phyloP scores from a whole-genome alignment of 2,113 vertebrate genomes.

The Dolichotis patagonum region DNA sequence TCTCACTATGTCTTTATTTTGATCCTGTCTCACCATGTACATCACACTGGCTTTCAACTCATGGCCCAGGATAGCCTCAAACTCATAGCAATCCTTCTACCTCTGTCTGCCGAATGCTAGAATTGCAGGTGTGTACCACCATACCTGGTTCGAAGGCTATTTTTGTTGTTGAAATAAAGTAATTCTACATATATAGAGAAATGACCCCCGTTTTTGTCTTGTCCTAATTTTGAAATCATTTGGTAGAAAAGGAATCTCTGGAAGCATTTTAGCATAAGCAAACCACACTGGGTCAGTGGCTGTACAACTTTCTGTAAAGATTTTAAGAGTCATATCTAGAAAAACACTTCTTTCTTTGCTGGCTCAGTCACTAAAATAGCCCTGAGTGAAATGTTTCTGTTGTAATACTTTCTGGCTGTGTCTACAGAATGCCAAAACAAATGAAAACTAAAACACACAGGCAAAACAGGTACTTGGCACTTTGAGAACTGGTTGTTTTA shows the following conservation, averaged over 20 bases:
- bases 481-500: slow-evolving; percentile 45
- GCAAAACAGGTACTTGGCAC: slow-evolving; percentile 62
- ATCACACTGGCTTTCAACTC: neutral
- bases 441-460: slow-evolving; percentile 50
- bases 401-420: slow-evolving; percentile 59
- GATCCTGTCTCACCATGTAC: neutral
- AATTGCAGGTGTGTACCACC: neutral
- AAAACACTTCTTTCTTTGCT: slow-evolving; percentile 32
- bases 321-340: neutral
- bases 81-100: neutral
- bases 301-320: slow-evolving; percentile 27
- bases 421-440: slow-evolving; percentile 73
- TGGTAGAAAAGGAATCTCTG: slow-evolving; percentile 33
- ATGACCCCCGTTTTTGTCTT: neutral
- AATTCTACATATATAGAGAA: neutral
- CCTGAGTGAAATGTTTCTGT: slow-evolving; percentile 48
- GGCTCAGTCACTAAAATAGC: slow-evolving; percentile 55
- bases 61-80: neutral
- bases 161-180: slow-evolving; percentile 49
- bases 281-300: neutral
- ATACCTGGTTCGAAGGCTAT: neutral
- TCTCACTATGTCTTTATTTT: neutral
- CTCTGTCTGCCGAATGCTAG: neutral
- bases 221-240: slow-evolving; percentile 34
- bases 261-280: slow-evolving; percentile 1